Conservation (phyloP, 2,888 invertebrate species). For the Scaptomyza flava region DNA sequence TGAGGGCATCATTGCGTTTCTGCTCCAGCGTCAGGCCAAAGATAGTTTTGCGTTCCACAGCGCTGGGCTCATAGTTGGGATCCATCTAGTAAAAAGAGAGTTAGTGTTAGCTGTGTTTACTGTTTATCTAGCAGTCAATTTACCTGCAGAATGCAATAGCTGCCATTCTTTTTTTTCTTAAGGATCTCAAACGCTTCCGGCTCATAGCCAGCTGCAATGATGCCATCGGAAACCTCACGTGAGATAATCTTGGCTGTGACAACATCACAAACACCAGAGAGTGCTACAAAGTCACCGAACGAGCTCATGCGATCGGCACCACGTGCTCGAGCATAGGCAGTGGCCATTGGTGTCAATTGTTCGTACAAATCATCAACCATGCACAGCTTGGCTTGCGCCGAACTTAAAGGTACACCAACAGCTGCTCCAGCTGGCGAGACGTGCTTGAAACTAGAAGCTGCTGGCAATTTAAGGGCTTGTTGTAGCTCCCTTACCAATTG, state of each 20-base stretch:
- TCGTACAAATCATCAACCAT: conserved; percentile 95
- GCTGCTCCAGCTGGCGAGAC: conserved; percentile 99
- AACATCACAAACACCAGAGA: conserved; percentile 96
- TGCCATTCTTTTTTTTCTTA: conserved; percentile 97
- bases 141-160: conserved; percentile 94
- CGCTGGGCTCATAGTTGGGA: conserved; percentile 91
- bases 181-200: conserved; percentile 93
- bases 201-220: conserved; percentile 96
- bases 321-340: conserved; percentile 97
- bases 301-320: conserved; percentile 99
- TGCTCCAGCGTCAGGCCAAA: conserved; percentile 95
- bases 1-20: conserved; percentile 94
- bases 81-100: conserved; percentile 89
- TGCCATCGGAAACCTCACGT: conserved; percentile 98
- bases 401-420: conserved; percentile 91
- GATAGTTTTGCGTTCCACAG: conserved; percentile 92
- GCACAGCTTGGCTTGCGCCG: conserved; percentile 93
- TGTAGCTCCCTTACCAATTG: conserved; percentile 96
- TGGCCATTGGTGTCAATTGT: conserved; percentile 91
- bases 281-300: conserved; percentile 98
- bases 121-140: background rate
- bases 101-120: background rate
- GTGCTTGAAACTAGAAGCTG: conserved; percentile 98
- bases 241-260: conserved; percentile 96
- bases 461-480: conserved; percentile 91